Conservation (phyloP, 2,888 invertebrate genomes). For the Coleophora flavipennella region DNA sequence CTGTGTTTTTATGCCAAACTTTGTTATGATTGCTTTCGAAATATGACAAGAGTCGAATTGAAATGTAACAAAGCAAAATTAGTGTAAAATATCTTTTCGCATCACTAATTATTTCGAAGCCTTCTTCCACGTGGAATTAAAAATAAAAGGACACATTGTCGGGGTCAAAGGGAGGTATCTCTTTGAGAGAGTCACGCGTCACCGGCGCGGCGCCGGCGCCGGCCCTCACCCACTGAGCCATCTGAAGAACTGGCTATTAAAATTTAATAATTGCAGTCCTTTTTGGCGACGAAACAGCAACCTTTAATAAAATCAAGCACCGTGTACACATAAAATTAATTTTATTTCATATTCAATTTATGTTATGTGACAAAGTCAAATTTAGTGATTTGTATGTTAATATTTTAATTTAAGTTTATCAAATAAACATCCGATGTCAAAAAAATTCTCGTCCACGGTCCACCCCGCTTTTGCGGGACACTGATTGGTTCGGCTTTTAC, state of each 20-base stretch:
- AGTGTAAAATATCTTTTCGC: no score
- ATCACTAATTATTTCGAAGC: no score
- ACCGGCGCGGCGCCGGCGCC: conserved; percentile 17
- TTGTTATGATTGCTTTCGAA: no score
- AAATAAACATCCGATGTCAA: conserved; percentile 5
- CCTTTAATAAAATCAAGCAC: conserved; percentile 1
- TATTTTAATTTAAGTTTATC: conserved; percentile 6
- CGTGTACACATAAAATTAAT: conserved; percentile 4
- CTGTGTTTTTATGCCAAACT: no score
- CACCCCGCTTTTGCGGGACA: no score
- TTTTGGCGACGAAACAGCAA: conserved; percentile 8
- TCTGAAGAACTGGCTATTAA: conserved; percentile 11
- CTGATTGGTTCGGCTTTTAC: no score
- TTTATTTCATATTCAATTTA: neutral
- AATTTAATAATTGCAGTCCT: conserved; percentile 21
- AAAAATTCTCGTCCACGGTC: no score
- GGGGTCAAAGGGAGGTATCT: conserved; percentile 18
- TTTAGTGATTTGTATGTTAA: no score
- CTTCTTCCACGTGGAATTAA: conserved; percentile 11
- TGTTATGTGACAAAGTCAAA: no score
- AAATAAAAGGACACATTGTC: conserved; percentile 14
- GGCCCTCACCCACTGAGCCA: conserved; percentile 8
- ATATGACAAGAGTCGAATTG: no score
- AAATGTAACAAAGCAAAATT: no score
- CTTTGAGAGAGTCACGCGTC: conserved; percentile 24